Percentiles rank a stretch among this genome's conserved stretches.
Conservation (phyloP, 2,888 invertebrate species). For the Drosophila ezoana region DNA sequence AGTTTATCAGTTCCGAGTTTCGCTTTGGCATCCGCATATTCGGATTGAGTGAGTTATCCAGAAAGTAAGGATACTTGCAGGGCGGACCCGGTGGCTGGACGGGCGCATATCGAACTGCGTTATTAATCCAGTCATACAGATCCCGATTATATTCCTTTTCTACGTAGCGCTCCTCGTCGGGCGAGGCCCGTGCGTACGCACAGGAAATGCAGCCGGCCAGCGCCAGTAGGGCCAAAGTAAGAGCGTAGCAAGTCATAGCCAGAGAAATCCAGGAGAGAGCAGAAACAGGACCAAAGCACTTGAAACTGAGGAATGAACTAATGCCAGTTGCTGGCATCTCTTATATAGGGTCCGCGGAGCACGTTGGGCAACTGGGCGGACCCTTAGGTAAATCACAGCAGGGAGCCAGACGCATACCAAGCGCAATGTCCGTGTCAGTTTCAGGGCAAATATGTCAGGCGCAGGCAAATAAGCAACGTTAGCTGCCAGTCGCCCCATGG, state of each 20-base stretch:
- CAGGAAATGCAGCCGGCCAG: constrained; percentile 34
- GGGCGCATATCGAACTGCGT: constrained; percentile 74
- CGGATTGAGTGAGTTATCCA: constrained; percentile 63
- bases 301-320: constrained; percentile 46
- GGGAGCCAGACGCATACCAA: constrained; percentile 47
- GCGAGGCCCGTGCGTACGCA: constrained; percentile 67
- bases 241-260: constrained; percentile 49
- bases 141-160: constrained; percentile 83
- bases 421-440: constrained; percentile 66
- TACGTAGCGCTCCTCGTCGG: constrained; percentile 83
- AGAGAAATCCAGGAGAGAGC: neutral
- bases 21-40: constrained; percentile 87
- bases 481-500: constrained; percentile 29
- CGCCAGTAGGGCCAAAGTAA: constrained; percentile 41
- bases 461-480: constrained; percentile 70
- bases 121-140: constrained; percentile 80
- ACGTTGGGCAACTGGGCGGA: constrained; percentile 2
- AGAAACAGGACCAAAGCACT: constrained; percentile 30
- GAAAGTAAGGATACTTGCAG: constrained; percentile 74
- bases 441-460: constrained; percentile 74
- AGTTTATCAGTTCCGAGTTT: constrained; percentile 90
- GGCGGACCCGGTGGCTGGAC: constrained; percentile 62
- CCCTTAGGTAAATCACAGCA: constrained; percentile 69
- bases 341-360: constrained; percentile 64
- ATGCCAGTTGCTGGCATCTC: constrained; percentile 6